These are phyloP conservation scores for Cololabis saira DNA, from an alignment of 2,113 vertebrate species.

Conservation along the genomic window DNA sequence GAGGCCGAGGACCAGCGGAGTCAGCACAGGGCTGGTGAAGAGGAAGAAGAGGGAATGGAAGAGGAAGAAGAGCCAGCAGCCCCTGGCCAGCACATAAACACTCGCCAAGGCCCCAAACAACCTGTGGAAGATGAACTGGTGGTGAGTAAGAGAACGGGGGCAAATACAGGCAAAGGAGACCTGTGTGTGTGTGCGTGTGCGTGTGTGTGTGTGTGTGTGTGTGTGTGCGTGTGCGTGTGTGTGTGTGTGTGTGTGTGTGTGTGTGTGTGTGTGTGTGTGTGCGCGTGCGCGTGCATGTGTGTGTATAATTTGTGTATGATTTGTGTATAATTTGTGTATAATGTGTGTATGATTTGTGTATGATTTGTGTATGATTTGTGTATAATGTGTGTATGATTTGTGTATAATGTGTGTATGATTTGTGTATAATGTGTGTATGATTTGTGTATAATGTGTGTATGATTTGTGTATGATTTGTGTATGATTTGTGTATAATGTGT, in stretches of 20 bases:
- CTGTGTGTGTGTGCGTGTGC: too few species aligned
- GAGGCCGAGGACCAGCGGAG: slow-evolving; percentile 90
- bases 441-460: background rate
- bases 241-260: too few species aligned
- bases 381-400: too few species aligned
- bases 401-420: background rate
- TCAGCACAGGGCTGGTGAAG: slow-evolving; percentile 81
- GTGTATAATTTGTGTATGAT: background rate
- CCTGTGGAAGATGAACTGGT: slow-evolving; percentile 89
- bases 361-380: too few species aligned
- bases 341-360: background rate
- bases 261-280: too few species aligned
- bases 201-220: too few species aligned
- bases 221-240: too few species aligned
- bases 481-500: too few species aligned
- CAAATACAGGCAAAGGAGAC: too few species aligned
- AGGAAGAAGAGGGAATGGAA: slow-evolving; percentile 72
- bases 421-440: background rate
- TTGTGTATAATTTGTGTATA: background rate
- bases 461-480: background rate
- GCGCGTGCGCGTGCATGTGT: too few species aligned
- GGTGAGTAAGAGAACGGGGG: slow-evolving; percentile 72
- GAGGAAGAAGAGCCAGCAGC: slow-evolving; percentile 65
- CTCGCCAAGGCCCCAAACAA: slow-evolving; percentile 72
- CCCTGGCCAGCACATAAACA: slow-evolving; percentile 44